Evolutionary conservation across 2,797 vertebrate genomes (phyloP), one percentile per base, ranked within the genome.

Genomic region (Erpetoichthys calabaricus): DNA sequence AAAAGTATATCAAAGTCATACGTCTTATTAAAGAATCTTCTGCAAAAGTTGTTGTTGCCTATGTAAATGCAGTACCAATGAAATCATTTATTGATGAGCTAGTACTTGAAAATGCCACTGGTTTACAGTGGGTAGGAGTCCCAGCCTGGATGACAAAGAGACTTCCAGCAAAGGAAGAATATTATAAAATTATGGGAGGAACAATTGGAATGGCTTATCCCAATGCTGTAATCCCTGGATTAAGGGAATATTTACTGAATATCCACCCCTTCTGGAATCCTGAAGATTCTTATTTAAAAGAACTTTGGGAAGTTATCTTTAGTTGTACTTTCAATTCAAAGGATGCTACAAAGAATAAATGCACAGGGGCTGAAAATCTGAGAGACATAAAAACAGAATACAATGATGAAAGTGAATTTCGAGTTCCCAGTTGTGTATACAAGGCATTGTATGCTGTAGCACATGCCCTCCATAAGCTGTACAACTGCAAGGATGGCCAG

Each of bases 361-460:
- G 53, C 41, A 54, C 53, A 54, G 53, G 53, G 7, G 8, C 6
- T 3, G 53, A 54, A 8, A 54, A 42, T 42, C 44, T 54, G 45
- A 59, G 44, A 54, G 53, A 54, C 1, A 7, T 42, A 42, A 54
- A 54, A 42, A 54, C 42, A 41, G 41, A 54, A 42, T 54, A 41
- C 53, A 54, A 41, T 44, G 53, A 54, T 54, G 53, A 42, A 7
- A 42, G 41, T 25, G 10, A 54, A 6, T 7, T 54, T 41, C 7
- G 53, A 41, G 44, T 54, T 25, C 9, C 41, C 5, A 54, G 44
- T 41, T 42, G 44, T 54, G 53, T 54, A 41, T 54, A 54, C 41
- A 54, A 54, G 54, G 53, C 53, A 41, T 41, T 54, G 53, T 54
- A 54, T 54, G 53, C 53, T 54, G 41, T 54, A 54, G 53, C 53